Evolutionary conservation across 2,113 vertebrate species (phyloP), one percentile per base, ranked within the genome.

Genomic region (Sula dactylatra): DNA sequence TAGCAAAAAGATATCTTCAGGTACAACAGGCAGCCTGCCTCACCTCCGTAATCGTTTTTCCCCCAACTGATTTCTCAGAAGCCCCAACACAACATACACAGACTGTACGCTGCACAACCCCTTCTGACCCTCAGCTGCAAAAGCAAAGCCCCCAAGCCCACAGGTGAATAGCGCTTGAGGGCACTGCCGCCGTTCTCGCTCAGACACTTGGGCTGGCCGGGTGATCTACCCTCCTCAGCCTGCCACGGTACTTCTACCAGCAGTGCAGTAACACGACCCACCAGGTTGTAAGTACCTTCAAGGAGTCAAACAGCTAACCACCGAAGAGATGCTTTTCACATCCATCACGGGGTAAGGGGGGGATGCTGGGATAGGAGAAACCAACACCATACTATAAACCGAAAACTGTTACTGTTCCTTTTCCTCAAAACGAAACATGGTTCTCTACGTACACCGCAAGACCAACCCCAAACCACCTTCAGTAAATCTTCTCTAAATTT

Each of bases 11-110:
- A 5, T 7, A 42, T 14, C 56, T 45, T n/a, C 36, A 38, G 47
- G 34, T 47, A 14, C 34, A 49, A 67, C 38, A 55, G 52, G 32
- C 36, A 73, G 62, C 47, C 38, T 18, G 9, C 32, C 26, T 32
- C 8, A 2, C 4, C 36, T n/a, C 5, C 1, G 40, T 11, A 18
- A 59, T 7, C 3, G 7, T 14, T 40, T 44, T 25, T 70, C 9
- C 56, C 42, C n/a, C 2, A 2, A 4, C 0, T 20, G 32, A 50
- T 13, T 25, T 55, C 44, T n/a, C 27, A 15, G 27, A 24, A 25
- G 26, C 61, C 42, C 20, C 3, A 5, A 9, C 20, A 44, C 14
- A 7, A 32, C 71, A 40, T 34, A 24, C 32, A n/a, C 18, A 27
- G 6, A 19, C 17, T 18, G 55, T 72, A 32, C 45, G 64, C 22